These are phyloP conservation scores for Mythimna impura DNA, from an alignment of 2,888 invertebrate genomes.

Conservation along the genomic window DNA sequence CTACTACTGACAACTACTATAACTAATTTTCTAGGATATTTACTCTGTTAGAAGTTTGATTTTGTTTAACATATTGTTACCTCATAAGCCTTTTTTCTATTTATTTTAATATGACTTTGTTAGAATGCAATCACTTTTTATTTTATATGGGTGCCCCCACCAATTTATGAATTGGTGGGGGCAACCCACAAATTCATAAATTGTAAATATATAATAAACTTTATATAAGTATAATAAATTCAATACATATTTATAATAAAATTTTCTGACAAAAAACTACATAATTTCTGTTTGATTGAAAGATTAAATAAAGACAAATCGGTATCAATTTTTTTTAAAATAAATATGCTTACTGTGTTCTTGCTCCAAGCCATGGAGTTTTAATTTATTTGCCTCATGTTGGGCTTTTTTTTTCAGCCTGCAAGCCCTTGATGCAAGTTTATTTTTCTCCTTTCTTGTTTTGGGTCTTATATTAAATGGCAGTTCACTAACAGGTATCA, in stretches of 20 bases:
- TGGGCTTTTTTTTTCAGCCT: constrained; percentile 99
- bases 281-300: background rate
- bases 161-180: too few species aligned
- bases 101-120: too few species aligned
- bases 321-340: background rate
- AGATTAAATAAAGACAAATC: background rate
- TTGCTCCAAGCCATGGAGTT: constrained; percentile 97
- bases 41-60: too few species aligned
- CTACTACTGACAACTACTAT: too few species aligned
- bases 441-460: constrained; percentile 99
- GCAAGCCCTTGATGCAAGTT: constrained; percentile 98
- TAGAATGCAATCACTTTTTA: too few species aligned
- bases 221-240: too few species aligned
- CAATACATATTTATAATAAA: too few species aligned
- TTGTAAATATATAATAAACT: background rate
- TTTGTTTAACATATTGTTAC: too few species aligned
- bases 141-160: too few species aligned
- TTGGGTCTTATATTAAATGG: constrained; percentile 97
- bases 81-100: too few species aligned
- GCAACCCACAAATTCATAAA: too few species aligned
- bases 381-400: constrained; percentile 99
- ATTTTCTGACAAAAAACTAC: background rate
- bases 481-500: constrained; percentile 98
- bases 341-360: constrained; percentile 96
- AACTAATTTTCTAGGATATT: too few species aligned